A percentile compares a stretch with the other conserved stretches of the same genome.
Conservation (phyloP, 2,888 invertebrate genomes). For the Buathra laborator region DNA sequence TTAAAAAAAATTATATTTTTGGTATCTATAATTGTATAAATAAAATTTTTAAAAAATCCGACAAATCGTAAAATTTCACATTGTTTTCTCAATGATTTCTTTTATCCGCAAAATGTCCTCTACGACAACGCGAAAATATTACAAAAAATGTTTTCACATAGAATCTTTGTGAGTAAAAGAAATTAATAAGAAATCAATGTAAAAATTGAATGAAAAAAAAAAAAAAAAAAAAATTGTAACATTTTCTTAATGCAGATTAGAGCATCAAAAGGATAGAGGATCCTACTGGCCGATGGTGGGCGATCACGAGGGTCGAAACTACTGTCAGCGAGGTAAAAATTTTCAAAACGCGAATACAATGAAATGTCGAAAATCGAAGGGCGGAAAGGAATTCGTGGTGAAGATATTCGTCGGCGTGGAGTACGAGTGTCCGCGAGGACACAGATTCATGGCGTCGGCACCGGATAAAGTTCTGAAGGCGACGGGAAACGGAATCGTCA, state of each 20-base stretch:
- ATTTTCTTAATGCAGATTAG: slow-evolving; percentile 76
- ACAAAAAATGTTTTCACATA: background rate
- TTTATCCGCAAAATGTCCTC: no score
- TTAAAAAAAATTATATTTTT: no score
- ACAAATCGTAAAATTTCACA: no score
- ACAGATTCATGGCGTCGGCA: slow-evolving; percentile 96
- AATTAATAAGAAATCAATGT: no score
- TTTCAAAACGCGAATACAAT: slow-evolving; percentile 82
- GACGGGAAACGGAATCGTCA: slow-evolving; percentile 90
- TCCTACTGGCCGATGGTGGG: slow-evolving; percentile 84
- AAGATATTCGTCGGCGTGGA: slow-evolving; percentile 98
- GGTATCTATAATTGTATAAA: no score
- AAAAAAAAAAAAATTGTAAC: no score
- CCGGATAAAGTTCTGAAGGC: slow-evolving; percentile 94
- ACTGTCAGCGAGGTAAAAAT: slow-evolving; percentile 80
- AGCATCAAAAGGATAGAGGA: slow-evolving; percentile 84
- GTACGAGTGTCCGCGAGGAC: slow-evolving; percentile 99
- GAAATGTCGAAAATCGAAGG: slow-evolving; percentile 84
- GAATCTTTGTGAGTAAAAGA: no score
- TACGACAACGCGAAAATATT: no score
- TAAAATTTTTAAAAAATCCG: no score
- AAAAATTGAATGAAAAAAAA: no score
- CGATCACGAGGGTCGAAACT: slow-evolving; percentile 80
- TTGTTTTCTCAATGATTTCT: no score
- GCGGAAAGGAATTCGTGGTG: slow-evolving; percentile 86